These are phyloP conservation scores for Gnatocerus cornutus DNA, from an alignment of 2,888 invertebrate species.

Conservation along the genomic window DNA sequence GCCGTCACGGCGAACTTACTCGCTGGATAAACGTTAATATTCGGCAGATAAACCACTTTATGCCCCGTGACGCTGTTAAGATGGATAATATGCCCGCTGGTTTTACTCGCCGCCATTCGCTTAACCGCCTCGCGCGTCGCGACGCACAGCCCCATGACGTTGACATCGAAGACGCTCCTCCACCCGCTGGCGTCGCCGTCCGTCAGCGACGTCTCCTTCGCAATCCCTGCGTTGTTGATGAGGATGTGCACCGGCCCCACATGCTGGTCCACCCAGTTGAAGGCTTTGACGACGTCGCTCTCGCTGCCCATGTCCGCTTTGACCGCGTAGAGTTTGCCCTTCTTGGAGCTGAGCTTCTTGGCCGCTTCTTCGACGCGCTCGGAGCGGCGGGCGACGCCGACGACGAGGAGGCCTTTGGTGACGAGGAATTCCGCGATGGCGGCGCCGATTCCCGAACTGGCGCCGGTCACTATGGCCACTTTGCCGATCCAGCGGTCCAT, in stretches of 20 bases:
- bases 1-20: conserved; percentile 57
- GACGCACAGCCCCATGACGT: conserved; percentile 11
- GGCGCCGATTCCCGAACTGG: conserved; percentile 30
- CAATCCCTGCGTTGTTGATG: conserved; percentile 56
- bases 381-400: conserved; percentile 43
- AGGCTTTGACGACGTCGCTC: conserved; percentile 50
- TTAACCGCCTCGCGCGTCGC: conserved; percentile 17
- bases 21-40: conserved; percentile 48
- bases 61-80: conserved; percentile 10
- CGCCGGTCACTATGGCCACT: conserved; percentile 27
- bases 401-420: conserved; percentile 30
- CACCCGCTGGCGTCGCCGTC: background rate
- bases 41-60: conserved; percentile 2
- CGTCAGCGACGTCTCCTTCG: conserved; percentile 36
- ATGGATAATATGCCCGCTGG: conserved; percentile 9
- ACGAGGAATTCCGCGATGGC: conserved; percentile 15
- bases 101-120: conserved; percentile 7
- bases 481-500: conserved; percentile 9
- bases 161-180: background rate
- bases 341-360: conserved; percentile 20
- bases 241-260: conserved; percentile 53
- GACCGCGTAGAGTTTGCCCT: conserved; percentile 51
- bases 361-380: conserved; percentile 36
- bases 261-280: conserved; percentile 53
- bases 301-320: conserved; percentile 53